These are phyloP conservation scores for Phyllotis vaccarum DNA, from an alignment of 2,797 vertebrate species.

Conservation along the genomic window DNA sequence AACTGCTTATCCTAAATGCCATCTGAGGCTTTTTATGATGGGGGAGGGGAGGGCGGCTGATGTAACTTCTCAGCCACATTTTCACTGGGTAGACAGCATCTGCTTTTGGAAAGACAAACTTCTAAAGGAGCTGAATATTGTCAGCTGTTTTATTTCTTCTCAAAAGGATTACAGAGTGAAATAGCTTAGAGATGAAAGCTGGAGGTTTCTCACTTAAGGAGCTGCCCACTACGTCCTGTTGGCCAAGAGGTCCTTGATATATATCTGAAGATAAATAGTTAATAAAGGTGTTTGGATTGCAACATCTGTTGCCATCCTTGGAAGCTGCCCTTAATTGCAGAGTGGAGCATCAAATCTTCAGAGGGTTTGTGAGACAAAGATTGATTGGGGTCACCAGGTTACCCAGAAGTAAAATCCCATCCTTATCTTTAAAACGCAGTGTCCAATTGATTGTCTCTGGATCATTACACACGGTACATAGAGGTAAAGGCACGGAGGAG, in stretches of 20 bases:
- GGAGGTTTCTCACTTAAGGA: slow-evolving; percentile 39
- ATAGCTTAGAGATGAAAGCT: slow-evolving; percentile 70
- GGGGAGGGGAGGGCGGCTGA: no score
- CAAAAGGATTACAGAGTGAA: slow-evolving; percentile 62
- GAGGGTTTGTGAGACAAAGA: slow-evolving; percentile 93
- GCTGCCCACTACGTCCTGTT: slow-evolving; percentile 64
- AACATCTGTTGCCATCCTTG: slow-evolving; percentile 94
- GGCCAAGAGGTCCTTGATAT: slow-evolving; percentile 65
- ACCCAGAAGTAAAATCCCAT: slow-evolving; percentile 89
- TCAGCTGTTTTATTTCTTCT: slow-evolving; percentile 57
- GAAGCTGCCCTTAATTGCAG: slow-evolving; percentile 88
- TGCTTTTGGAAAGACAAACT: slow-evolving; percentile 40
- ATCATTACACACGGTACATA: slow-evolving; percentile 91
- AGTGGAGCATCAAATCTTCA: slow-evolving; percentile 88
- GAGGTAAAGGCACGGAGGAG: slow-evolving; percentile 64
- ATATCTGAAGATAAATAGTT: slow-evolving; percentile 85
- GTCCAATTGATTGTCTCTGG: slow-evolving; percentile 96
- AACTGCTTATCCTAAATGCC: slow-evolving; percentile 22
- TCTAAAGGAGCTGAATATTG: slow-evolving; percentile 47
- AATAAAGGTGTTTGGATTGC: slow-evolving; percentile 89
- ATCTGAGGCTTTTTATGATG: background rate
- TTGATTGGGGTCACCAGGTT: slow-evolving; percentile 94
- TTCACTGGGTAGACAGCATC: background rate
- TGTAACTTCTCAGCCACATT: background rate
- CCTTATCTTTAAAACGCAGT: slow-evolving; percentile 93